Conservation (phyloP, 2,113 vertebrate genomes). For the Lipophrys pholis region DNA sequence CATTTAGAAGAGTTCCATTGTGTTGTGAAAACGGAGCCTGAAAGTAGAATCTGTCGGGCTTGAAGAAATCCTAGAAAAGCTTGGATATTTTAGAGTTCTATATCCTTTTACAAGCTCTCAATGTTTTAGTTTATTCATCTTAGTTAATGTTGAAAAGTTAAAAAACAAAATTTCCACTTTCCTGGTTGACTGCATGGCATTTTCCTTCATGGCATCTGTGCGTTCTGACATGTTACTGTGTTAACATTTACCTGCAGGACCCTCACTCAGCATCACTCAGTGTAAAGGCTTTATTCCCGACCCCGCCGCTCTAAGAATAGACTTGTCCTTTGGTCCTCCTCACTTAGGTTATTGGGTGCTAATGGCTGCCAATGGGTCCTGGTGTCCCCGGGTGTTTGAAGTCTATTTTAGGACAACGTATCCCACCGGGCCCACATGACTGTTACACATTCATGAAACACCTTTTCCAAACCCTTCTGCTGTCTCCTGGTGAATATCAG, state of each 20-base stretch:
- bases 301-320: constrained; percentile 13
- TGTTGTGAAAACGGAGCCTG: too few relatives aligned
- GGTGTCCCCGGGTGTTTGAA: constrained; percentile 40
- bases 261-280: not conserved
- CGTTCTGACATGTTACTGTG: not conserved
- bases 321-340: constrained; percentile 20
- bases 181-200: not conserved
- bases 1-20: too few relatives aligned
- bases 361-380: constrained; percentile 66
- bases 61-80: too few relatives aligned
- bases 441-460: constrained; percentile 69
- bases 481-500: constrained; percentile 75
- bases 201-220: not conserved
- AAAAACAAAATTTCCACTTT: not conserved
- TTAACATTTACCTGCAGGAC: not conserved
- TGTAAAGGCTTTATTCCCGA: constrained; percentile 17
- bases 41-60: too few relatives aligned
- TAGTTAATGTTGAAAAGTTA: too few relatives aligned
- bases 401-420: constrained; percentile 72
- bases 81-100: too few relatives aligned
- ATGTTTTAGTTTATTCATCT: too few relatives aligned
- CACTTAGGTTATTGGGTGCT: constrained; percentile 64
- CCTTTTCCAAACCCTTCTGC: constrained; percentile 70
- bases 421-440: constrained; percentile 75
- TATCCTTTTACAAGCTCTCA: too few relatives aligned